Conservation (phyloP, 30 jellyfish, hydroid and myxozoan genomes). For the Hydractinia symbiolongicarpus region DNA sequence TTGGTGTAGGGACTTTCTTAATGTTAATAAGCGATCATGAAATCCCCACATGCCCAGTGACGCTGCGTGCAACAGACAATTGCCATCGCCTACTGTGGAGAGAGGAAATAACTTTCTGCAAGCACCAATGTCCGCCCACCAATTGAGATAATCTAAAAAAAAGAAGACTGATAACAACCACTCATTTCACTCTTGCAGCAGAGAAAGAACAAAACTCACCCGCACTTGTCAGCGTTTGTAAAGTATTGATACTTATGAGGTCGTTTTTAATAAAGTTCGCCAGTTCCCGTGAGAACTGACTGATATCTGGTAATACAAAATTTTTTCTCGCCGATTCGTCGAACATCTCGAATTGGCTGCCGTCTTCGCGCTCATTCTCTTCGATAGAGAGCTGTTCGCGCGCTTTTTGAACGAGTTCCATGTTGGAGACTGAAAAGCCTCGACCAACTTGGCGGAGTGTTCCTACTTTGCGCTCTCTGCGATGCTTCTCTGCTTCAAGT, state of each 20-base stretch:
- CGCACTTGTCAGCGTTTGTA: slow-evolving; percentile 48
- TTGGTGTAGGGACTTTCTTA: slow-evolving; percentile 66
- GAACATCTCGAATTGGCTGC: slow-evolving; percentile 18
- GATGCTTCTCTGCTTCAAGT: neutral
- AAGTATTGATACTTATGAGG: slow-evolving; percentile 49
- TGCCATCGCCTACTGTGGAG: slow-evolving; percentile 94
- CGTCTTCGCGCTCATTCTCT: neutral
- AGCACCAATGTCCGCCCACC: slow-evolving; percentile 87
- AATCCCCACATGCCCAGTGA: slow-evolving; percentile 97
- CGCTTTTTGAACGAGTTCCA: slow-evolving; percentile 54
- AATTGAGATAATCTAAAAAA: slow-evolving; percentile 56
- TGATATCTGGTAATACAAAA: slow-evolving; percentile 69
- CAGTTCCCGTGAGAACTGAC: slow-evolving; percentile 39
- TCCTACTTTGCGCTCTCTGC: too few species aligned
- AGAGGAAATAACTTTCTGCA: slow-evolving; percentile 86
- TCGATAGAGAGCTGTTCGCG: slow-evolving; percentile 32
- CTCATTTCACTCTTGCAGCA: neutral
- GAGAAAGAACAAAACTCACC: slow-evolving; percentile 31
- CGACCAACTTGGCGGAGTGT: slow-evolving; percentile 23
- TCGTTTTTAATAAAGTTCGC: slow-evolving; percentile 58
- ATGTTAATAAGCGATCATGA: slow-evolving; percentile 70
- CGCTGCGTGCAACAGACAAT: slow-evolving; percentile 85
- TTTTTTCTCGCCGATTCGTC: slow-evolving; percentile 33
- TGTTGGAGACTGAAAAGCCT: slow-evolving; percentile 74
- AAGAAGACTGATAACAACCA: neutral